Evolutionary conservation across 2,113 vertebrate species (phyloP).

Genomic region (Baryphthengus martii): DNA sequence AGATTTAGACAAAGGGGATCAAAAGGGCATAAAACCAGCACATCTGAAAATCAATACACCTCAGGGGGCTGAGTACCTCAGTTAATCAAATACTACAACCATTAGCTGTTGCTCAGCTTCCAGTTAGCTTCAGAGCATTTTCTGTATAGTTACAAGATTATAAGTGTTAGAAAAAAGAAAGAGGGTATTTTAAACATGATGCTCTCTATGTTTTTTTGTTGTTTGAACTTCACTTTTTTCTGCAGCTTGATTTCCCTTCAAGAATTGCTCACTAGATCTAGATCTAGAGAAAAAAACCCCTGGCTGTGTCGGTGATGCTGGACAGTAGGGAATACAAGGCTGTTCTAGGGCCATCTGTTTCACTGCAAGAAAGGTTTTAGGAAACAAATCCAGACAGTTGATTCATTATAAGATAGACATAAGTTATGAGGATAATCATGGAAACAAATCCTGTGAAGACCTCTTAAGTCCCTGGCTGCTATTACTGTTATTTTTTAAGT

Average conservation of each 20-base stretch:
- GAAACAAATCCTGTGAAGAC: constrained; percentile 16
- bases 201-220: not conserved
- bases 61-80: not conserved
- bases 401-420: constrained; percentile 15
- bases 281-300: not conserved
- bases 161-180: not conserved
- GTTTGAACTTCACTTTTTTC: not conserved
- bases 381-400: constrained; percentile 23
- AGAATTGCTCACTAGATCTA: not conserved
- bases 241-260: not conserved
- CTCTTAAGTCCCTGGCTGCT: not conserved
- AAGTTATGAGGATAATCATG: not conserved
- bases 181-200: not conserved
- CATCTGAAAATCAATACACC: constrained; percentile 13
- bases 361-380: not conserved
- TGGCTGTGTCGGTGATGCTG: not conserved
- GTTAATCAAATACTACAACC: not conserved
- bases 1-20: not conserved
- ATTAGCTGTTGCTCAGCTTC: not conserved
- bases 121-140: not conserved
- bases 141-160: not conserved
- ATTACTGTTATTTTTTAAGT: constrained; percentile 12
- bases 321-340: not conserved
- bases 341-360: not conserved
- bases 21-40: not conserved